Base-by-base conservation (phyloP, 2,888 invertebrate species). In the Apoda limacodes region DNA sequence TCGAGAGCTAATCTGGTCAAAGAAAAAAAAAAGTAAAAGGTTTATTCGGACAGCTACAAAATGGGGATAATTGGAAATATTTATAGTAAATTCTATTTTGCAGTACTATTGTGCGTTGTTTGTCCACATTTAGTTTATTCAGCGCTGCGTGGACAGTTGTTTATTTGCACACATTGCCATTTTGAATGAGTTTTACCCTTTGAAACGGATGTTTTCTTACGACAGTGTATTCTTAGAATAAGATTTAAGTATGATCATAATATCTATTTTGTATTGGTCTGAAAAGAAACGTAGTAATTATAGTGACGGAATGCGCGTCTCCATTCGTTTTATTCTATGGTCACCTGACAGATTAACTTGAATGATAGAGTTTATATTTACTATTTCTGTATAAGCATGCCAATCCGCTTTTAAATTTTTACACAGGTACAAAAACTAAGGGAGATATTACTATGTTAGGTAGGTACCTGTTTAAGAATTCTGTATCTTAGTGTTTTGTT, bases 51-150 rank as follows among this genome's bases (percentile, higher is more conserved):
- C 55, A 53, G 46, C 45, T 42, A 40, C 40, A 48, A 52, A 55
- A 62, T 51, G 57, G 52, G 40, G 38, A 54, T 46, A 59, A 60
- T 59, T 42, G 54, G 57, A 55, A 54, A 65, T 72, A 67, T 74
- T 72, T 69, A 63, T 61, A 57, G 54, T 48, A 48, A 37, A 50
- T 50, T 52, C 49, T 51, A 58, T 59, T 58, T 55, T 57, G 48
- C 37, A 35, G 43, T 32, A 42, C 52, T 45, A 50, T 65, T 66
- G 62, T 65, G 35, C 37, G 40, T 40, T 74, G 71, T 74, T 75
- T 74, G 66, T 70, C 53, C 74, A 78, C 66, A 66, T 75, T 72
- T 59, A 61, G 60, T 63, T 63, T 57, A 67, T 66, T 60, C 65
- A 62, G 43, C 50, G 49, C 34, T 30, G 32, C 44, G 32, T 44